Conservation (phyloP, 2,888 invertebrate genomes). For the Plagodis dolabraria region DNA sequence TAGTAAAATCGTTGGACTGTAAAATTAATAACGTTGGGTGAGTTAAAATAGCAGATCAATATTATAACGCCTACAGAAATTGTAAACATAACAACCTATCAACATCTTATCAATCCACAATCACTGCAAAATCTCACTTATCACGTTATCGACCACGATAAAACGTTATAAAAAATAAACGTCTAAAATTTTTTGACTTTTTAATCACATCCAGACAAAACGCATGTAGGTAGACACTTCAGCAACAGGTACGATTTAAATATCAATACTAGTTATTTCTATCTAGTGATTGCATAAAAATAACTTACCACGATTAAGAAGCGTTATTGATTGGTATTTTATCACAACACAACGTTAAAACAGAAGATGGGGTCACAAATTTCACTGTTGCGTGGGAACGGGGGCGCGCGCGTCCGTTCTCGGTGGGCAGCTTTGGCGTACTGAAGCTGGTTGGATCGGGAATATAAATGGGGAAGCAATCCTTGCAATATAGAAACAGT, state of each 20-base stretch:
- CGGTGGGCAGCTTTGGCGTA: constrained; percentile 5
- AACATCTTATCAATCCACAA: constrained; percentile 16
- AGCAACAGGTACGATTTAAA: constrained; percentile 17
- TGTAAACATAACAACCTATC: constrained; percentile 15
- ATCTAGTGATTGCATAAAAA: neutral
- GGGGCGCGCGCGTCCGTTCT: constrained; percentile 15
- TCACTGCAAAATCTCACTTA: constrained; percentile 4
- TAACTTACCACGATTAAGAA: constrained; percentile 18
- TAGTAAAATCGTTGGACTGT: too few relatives aligned
- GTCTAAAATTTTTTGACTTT: constrained; percentile 16
- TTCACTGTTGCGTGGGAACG: neutral
- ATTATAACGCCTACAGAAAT: constrained; percentile 11
- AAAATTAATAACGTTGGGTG: neutral
- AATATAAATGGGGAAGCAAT: constrained; percentile 4
- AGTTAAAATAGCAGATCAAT: constrained; percentile 14
- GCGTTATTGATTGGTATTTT: constrained; percentile 19
- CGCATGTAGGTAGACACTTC: neutral
- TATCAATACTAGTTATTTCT: constrained; percentile 1
- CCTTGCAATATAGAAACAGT: constrained; percentile 14
- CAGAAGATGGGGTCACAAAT: constrained; percentile 7
- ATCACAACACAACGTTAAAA: constrained; percentile 14
- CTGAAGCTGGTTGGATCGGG: constrained; percentile 8
- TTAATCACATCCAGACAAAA: constrained; percentile 2
- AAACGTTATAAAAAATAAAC: constrained; percentile 14
- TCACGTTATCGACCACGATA: constrained; percentile 6